Evolutionary conservation across 2,797 vertebrate species (phyloP), one percentile per base, ranked within the genome.

Genomic region (Fundulus diaphanus): DNA sequence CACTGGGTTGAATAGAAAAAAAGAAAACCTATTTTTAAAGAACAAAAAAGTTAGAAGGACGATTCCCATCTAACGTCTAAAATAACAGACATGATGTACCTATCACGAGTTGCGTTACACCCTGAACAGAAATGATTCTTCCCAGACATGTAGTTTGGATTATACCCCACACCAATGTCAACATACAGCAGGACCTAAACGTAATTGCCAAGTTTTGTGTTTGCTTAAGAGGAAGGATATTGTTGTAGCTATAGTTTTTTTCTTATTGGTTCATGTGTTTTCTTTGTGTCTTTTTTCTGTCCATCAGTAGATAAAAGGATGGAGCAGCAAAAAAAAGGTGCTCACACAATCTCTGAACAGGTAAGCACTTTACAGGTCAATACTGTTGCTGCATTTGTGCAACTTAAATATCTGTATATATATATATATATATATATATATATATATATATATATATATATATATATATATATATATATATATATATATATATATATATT

Each of bases 191-290:
- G 63, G 72, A 80, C 68, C 27, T 80, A 7, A 3, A 48, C 31
- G 31, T 70, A 42, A 7, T 2, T 85, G 70, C 65, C 46, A 85
- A 54, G 82, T 75, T 81, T 75, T 78, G 76, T 76, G 80, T 92
- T 90, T 92, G 85, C 78, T 91, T 85, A 74, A 76, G 73, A 85
- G 81, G 79, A 82, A 73, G 69, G 51, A 9, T 75, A 77, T 77
- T 86, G 67, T 82, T 82, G 16, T n/a, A 13, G 51, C 27, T 2
- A 35, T 3, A 65, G 35, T 73, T 8, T 56, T 49, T 13, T 49
- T 33, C 71, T 70, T 16, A 70, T 52, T 65, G 68, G 68, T 18
- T 22, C 6, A 27, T 1, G 12, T 5, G 42, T 68, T 68, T 20
- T 3, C 9, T 7, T 35, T 70, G n/a, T n/a, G n/a, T 70, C 61